A percentile compares a stretch with the other conserved stretches of the same genome.
These are phyloP conservation scores for Spodoptera litura DNA, from an alignment of 1,140 invertebrate genomes.

Conservation along the genomic window DNA sequence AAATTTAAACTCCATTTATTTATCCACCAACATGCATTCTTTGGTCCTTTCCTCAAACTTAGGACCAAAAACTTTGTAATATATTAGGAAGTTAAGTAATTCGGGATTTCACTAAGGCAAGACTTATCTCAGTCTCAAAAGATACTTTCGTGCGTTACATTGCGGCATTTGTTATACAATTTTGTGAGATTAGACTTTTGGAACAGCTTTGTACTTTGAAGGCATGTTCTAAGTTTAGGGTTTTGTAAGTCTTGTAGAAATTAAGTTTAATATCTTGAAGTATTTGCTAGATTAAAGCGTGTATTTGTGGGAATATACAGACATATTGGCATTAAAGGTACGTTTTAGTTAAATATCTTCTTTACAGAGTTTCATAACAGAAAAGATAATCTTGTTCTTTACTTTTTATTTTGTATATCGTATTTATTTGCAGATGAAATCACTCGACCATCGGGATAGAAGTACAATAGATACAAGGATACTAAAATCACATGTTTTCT, in stretches of 20 bases:
- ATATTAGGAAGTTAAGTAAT: constrained; percentile 32
- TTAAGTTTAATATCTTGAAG: not conserved
- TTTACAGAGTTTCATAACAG: too few species aligned
- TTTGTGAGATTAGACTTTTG: constrained; percentile 34
- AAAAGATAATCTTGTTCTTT: too few species aligned
- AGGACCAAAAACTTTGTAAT: constrained; percentile 22
- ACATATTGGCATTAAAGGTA: too few species aligned
- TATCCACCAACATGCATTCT: constrained; percentile 10
- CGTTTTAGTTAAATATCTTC: too few species aligned
- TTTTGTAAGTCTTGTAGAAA: not conserved
- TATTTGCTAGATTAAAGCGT: not conserved
- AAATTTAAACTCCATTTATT: not conserved
- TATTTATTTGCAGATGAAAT: too few species aligned
- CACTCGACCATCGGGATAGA: too few species aligned
- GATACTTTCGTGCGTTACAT: constrained; percentile 8
- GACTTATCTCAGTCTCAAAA: constrained; percentile 24
- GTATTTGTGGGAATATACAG: too few species aligned
- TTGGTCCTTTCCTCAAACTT: not conserved
- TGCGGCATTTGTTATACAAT: constrained; percentile 40
- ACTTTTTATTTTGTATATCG: too few species aligned
- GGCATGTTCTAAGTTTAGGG: not conserved
- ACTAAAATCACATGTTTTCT: too few species aligned
- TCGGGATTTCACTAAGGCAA: constrained; percentile 9
- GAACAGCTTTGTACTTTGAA: not conserved
- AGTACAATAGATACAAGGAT: too few species aligned